Evolutionary conservation across 2,113 vertebrate genomes (phyloP).

Genomic region (Clarias magur): DNA sequence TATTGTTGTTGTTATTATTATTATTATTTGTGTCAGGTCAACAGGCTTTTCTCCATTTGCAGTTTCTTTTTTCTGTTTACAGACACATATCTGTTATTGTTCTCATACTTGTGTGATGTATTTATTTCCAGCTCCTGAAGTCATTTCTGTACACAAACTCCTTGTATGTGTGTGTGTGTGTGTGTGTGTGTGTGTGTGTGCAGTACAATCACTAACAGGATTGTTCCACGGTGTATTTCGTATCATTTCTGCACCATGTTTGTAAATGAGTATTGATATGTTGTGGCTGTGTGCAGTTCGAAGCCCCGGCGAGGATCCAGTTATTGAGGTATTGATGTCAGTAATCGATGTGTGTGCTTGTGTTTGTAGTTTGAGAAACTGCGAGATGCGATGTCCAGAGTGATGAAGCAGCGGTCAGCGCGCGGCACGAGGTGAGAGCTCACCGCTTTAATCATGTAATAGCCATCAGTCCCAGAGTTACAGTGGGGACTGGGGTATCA

Average conservation of each 20-base stretch:
- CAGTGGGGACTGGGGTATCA: too few species aligned
- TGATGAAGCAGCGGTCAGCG: slow-evolving; percentile 75
- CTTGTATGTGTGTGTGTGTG: too few species aligned
- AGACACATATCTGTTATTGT: neutral
- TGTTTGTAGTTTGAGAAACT: slow-evolving; percentile 85
- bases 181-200: too few species aligned
- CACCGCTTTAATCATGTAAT: too few species aligned
- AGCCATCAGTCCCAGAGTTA: too few species aligned
- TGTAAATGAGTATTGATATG: neutral
- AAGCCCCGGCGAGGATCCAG: neutral
- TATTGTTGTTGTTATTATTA: neutral
- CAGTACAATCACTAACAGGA: neutral
- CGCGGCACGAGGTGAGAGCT: slow-evolving; percentile 80
- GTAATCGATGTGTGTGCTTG: slow-evolving; percentile 48
- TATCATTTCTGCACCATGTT: neutral
- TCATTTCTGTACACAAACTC: neutral
- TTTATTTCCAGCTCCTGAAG: neutral
- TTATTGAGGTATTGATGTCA: neutral
- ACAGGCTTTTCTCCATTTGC: too few species aligned
- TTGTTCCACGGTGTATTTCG: neutral
- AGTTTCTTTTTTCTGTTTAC: neutral
- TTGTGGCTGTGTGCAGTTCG: neutral
- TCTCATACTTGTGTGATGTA: too few species aligned
- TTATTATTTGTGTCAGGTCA: too few species aligned
- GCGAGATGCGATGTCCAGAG: slow-evolving; percentile 84